These are phyloP conservation scores for Pollenia labialis DNA, from an alignment of 2,888 invertebrate genomes.

Conservation along the genomic window DNA sequence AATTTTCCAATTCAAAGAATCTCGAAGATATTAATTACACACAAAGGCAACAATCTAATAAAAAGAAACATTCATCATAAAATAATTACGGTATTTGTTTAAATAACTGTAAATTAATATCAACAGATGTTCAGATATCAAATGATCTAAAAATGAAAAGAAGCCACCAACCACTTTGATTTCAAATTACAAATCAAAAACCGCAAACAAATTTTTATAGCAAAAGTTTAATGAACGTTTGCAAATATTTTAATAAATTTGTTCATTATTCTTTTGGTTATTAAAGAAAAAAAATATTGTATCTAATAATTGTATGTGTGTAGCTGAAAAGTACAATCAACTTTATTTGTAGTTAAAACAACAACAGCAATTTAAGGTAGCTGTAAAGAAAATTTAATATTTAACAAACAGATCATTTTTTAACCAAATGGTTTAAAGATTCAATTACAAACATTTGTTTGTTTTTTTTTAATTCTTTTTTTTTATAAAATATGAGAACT, in stretches of 20 bases:
- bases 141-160: conserved; percentile 34
- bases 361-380: not conserved
- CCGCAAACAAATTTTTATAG: conserved; percentile 30
- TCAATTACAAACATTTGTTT: conserved; percentile 28
- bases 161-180: not conserved
- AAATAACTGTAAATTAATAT: conserved; percentile 49
- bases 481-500: not conserved
- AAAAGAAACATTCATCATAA: not conserved
- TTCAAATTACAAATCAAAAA: conserved; percentile 51
- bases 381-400: conserved; percentile 57
- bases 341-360: conserved; percentile 8
- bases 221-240: conserved; percentile 52
- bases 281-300: conserved; percentile 12
- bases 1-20: conserved; percentile 61
- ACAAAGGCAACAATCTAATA: conserved; percentile 20
- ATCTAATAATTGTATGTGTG: not conserved
- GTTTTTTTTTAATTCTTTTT: not conserved
- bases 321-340: conserved; percentile 38
- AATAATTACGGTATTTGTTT: conserved; percentile 57
- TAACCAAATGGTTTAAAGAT: conserved; percentile 41
- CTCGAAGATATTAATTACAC: conserved; percentile 63
- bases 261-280: not conserved
- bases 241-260: conserved; percentile 8
- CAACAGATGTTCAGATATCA: conserved; percentile 64
- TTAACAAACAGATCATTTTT: conserved; percentile 51